Percentiles rank a stretch among this genome's conserved stretches.
These are phyloP conservation scores for Pachyseris speciosa DNA, from an alignment of 64 coral and sea anemone genomes.

Conservation along the genomic window DNA sequence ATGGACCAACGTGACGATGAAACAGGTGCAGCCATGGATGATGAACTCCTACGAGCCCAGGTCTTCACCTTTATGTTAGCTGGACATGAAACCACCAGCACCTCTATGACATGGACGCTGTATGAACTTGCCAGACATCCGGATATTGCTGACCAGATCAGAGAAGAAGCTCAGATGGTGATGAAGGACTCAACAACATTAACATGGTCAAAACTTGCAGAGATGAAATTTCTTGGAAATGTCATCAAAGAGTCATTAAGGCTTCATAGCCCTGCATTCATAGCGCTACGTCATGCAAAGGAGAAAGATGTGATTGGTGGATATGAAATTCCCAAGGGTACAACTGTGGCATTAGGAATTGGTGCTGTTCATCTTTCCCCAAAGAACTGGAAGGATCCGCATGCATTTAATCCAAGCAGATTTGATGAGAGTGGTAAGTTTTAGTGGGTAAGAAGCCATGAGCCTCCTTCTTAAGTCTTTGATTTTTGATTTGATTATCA, in stretches of 20 bases:
- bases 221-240: slow-evolving; percentile 66
- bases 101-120: slow-evolving; percentile 65
- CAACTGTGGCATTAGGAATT: slow-evolving; percentile 12
- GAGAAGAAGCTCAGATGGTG: slow-evolving; percentile 28
- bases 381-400: slow-evolving; percentile 70
- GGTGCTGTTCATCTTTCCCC: slow-evolving; percentile 42
- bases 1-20: slow-evolving; percentile 18
- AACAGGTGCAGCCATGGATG: slow-evolving; percentile 26
- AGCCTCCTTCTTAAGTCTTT: too few relatives aligned
- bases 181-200: not conserved
- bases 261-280: slow-evolving; percentile 29
- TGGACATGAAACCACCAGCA: slow-evolving; percentile 80
- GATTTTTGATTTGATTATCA: too few relatives aligned
- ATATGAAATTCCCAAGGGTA: slow-evolving; percentile 67
- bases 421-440: slow-evolving; percentile 72
- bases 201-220: slow-evolving; percentile 57
- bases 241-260: slow-evolving; percentile 79
- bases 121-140: slow-evolving; percentile 73
- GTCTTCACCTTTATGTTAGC: slow-evolving; percentile 43
- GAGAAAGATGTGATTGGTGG: slow-evolving; percentile 55
- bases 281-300: not conserved
- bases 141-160: slow-evolving; percentile 48
- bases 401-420: slow-evolving; percentile 64
- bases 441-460: too few relatives aligned
- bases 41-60: slow-evolving; percentile 32